Base-by-base conservation (phyloP, 2,888 invertebrate species). In the Tuberolachnus salignus region DNA sequence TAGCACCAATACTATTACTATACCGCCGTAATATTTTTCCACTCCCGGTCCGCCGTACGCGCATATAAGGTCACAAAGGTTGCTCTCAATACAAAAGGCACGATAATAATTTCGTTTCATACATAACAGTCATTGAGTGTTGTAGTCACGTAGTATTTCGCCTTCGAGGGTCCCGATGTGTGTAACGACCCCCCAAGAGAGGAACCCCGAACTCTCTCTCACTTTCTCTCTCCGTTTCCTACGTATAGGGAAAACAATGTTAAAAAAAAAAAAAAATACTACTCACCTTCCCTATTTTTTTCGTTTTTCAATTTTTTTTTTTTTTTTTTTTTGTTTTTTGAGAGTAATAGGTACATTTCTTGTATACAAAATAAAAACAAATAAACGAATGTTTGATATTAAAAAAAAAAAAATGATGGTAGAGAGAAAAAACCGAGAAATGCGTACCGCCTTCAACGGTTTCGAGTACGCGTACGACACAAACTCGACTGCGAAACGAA, bases 111-210 rank as follows among this genome's bases (percentile, higher is more conserved):
- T 78, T 69, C 69, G 69, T 69, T 78, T 78, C 69, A 61, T 78
- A 61, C 55, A 78, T 69, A 78, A n/a, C n/a, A 75, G 78, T 78
- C 78, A 78, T 78, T 69, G 78, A 78, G 51, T 69, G 78, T 51
- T 78, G 57, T 78, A 78, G 78, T 69, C 78, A 78, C 78, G 78
- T 34, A 34, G 34, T 34, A 4, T 4, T 67, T 78, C 78, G 59
- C 57, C 61, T 67, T 67, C 78, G 23, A 78, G 67, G 49, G 57
- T n/a, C 69, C 49, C 42, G 49, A 69, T 78, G 78, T 78, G 49
- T 78, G 78, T 78, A 69, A 78, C 78, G 61, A 78, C 59, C 49
- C 67, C n/a, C 34, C 3, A 21, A 51, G 67, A 51, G 78, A 69
- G 69, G 51, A 69, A 67, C 72, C 49, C 61, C 10, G 72, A 61